A percentile compares a stretch with the other conserved stretches of the same genome.
Conservation (phyloP, 2,113 vertebrate genomes). For the Corythoichthys haematopterus region DNA sequence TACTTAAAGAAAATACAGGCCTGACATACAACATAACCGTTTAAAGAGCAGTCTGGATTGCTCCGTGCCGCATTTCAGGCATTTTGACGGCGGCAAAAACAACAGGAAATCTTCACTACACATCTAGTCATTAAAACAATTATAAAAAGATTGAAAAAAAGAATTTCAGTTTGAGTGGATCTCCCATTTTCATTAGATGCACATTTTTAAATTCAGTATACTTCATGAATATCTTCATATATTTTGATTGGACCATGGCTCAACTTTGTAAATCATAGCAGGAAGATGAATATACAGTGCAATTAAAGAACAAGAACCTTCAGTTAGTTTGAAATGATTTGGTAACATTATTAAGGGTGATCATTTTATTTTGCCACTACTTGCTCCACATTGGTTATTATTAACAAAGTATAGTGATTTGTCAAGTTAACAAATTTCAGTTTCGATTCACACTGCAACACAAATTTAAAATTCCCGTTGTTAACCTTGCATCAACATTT, state of each 20-base stretch:
- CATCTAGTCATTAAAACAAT: constrained; percentile 15
- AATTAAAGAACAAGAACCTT: not conserved
- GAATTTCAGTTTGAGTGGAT: constrained; percentile 15
- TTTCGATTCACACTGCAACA: too few species aligned
- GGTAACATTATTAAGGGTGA: not conserved
- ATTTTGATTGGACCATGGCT: not conserved
- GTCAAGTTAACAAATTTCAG: too few species aligned
- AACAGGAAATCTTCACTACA: not conserved
- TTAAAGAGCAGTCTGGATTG: not conserved
- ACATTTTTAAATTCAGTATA: not conserved
- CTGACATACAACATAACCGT: not conserved
- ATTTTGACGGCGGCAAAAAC: not conserved
- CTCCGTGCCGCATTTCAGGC: not conserved
- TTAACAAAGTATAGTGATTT: too few species aligned
- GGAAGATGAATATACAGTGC: not conserved
- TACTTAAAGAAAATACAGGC: not conserved
- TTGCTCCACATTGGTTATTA: not conserved
- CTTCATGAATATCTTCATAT: not conserved
- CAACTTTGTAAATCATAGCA: not conserved
- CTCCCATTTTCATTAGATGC: constrained; percentile 28
- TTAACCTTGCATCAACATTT: not conserved
- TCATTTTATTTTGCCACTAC: not conserved
- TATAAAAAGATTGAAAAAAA: constrained; percentile 1
- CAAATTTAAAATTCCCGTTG: too few species aligned
- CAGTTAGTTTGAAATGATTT: not conserved